A percentile compares a stretch with the other conserved stretches of the same genome.
These are phyloP conservation scores for Corella eumyota DNA, from an alignment of 23 tunicate genomes.

Conservation along the genomic window DNA sequence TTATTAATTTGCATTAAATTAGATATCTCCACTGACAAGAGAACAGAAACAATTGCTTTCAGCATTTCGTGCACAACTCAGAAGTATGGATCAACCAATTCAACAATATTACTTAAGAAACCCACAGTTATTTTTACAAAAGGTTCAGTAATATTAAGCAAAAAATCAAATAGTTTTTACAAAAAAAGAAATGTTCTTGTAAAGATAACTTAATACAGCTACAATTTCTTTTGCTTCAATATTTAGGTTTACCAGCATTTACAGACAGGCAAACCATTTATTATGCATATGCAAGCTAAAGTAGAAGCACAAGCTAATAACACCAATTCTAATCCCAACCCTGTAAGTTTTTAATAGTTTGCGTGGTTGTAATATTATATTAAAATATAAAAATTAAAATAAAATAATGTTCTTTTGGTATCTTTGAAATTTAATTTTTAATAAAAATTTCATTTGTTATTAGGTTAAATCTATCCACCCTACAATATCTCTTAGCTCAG, in stretches of 20 bases:
- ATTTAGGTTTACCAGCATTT: conserved; percentile 55
- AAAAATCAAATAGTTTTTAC: conserved; percentile 4
- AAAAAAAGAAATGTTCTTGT: neutral
- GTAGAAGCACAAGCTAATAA: too few species aligned
- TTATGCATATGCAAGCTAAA: conserved; percentile 44
- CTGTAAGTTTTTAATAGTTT: too few species aligned
- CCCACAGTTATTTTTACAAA: conserved; percentile 73
- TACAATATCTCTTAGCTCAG: too few species aligned
- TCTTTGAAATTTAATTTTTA: too few species aligned
- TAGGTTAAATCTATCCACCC: too few species aligned
- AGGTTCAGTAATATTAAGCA: conserved; percentile 7
- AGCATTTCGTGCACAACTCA: conserved; percentile 83
- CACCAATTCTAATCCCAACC: too few species aligned
- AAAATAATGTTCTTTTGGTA: too few species aligned
- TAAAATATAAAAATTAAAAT: too few species aligned
- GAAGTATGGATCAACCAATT: conserved; percentile 57
- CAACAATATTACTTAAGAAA: conserved; percentile 77
- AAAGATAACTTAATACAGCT: neutral
- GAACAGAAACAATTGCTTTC: conserved; percentile 72
- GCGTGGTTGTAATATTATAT: too few species aligned
- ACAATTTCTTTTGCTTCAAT: neutral
- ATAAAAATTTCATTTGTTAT: too few species aligned
- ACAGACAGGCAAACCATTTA: conserved; percentile 55
- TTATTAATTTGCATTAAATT: neutral
- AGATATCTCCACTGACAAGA: conserved; percentile 21